Conservation (phyloP, 1,140 invertebrate species). For the Tetraneura akinire region DNA sequence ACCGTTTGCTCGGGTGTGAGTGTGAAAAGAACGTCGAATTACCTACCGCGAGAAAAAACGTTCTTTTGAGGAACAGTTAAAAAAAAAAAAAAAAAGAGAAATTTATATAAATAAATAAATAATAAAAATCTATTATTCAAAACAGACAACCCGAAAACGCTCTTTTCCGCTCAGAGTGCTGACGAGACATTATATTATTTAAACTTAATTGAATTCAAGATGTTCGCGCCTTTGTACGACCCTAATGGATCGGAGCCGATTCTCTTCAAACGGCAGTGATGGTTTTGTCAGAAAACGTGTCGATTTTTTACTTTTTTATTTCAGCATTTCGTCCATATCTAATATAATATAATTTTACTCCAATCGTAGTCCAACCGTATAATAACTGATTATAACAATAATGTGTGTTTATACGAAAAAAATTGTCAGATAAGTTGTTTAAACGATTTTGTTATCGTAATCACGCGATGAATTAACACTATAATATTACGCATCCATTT, state of each 20-base stretch:
- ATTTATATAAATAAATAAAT: slow-evolving; percentile 22
- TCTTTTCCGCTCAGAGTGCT: slow-evolving; percentile 32
- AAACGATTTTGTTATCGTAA: too few relatives aligned
- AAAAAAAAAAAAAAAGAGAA: slow-evolving; percentile 9
- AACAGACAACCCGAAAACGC: slow-evolving; percentile 48
- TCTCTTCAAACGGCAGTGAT: not conserved
- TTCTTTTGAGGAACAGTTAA: not conserved
- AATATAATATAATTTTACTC: not conserved
- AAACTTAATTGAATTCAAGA: slow-evolving; percentile 49
- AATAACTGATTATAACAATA: slow-evolving; percentile 15
- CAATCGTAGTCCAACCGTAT: not conserved
- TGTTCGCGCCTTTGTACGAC: slow-evolving; percentile 43
- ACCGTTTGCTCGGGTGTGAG: not conserved
- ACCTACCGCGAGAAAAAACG: not conserved
- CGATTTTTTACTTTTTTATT: slow-evolving; percentile 1
- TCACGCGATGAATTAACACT: too few relatives aligned
- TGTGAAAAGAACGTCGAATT: not conserved
- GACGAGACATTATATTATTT: slow-evolving; percentile 47
- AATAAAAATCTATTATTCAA: slow-evolving; percentile 51
- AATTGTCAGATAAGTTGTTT: too few relatives aligned
- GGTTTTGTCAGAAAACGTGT: not conserved
- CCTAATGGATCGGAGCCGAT: slow-evolving; percentile 45
- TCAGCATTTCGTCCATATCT: not conserved
- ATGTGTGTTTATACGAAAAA: too few relatives aligned
- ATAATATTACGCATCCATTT: too few relatives aligned